Evolutionary conservation across 2,797 vertebrate species (phyloP).

Genomic region (Knipowitschia caucasica): DNA sequence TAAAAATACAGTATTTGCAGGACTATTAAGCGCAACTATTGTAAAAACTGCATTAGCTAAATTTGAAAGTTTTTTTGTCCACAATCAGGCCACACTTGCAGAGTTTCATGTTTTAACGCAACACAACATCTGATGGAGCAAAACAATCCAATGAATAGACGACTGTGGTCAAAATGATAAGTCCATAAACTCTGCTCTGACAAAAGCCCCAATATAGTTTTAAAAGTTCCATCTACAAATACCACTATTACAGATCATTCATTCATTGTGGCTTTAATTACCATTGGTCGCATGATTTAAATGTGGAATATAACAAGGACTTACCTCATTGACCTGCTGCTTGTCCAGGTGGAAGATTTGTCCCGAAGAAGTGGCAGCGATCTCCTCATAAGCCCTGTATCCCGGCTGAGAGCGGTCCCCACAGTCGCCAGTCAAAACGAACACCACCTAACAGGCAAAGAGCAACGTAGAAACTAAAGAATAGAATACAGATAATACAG

Average conservation of each 20-base stretch:
- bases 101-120: no score
- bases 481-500: no score
- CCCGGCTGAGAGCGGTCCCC: conserved; percentile 91
- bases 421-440: conserved; percentile 94
- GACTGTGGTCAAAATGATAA: no score
- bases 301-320: conserved; percentile 15
- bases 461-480: conserved; percentile 42
- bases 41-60: no score
- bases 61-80: no score
- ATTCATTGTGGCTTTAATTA: background rate
- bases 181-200: no score
- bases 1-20: no score
- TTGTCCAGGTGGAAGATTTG: conserved; percentile 97
- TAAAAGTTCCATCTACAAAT: background rate
- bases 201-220: background rate
- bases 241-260: background rate
- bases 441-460: conserved; percentile 82
- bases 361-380: conserved; percentile 90
- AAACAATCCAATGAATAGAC: no score
- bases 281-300: background rate
- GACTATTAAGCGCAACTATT: no score
- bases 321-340: conserved; percentile 94
- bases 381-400: conserved; percentile 90
- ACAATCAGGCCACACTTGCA: no score
- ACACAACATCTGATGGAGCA: no score